Evolutionary conservation across 1,140 invertebrate species (phyloP).

Genomic region (Drosophila orena): DNA sequence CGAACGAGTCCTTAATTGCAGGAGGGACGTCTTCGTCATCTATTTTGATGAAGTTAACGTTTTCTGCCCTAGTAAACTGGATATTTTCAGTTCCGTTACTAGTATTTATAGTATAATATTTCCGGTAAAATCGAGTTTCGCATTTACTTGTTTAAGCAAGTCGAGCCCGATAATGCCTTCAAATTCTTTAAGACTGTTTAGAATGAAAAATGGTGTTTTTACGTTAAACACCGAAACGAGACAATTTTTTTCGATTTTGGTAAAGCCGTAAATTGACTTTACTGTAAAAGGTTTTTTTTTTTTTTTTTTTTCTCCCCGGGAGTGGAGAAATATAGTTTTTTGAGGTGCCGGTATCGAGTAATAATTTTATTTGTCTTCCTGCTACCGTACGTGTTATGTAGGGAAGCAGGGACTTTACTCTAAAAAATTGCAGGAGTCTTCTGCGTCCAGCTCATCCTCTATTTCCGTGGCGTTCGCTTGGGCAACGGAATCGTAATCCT

Average conservation of each 20-base stretch:
- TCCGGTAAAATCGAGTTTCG: background rate
- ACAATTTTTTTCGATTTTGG: background rate
- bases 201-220: background rate
- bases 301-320: background rate
- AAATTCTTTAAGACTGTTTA: background rate
- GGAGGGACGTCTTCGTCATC: background rate
- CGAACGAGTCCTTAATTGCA: background rate
- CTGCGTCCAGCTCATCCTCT: background rate
- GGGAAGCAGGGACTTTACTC: background rate
- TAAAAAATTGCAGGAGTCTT: background rate
- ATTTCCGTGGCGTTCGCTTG: background rate
- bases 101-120: background rate
- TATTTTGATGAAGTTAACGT: too few species aligned
- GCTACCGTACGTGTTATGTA: background rate
- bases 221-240: background rate
- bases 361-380: background rate
- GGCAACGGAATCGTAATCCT: background rate
- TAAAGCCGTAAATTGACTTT: background rate
- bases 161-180: background rate
- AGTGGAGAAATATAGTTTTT: conserved; percentile 1
- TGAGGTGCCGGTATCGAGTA: background rate
- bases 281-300: background rate
- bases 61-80: too few species aligned
- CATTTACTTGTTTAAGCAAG: conserved; percentile 1
- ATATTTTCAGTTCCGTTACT: background rate